Conservation (phyloP, 2,797 vertebrate genomes). For the Epinephelus awoara region DNA sequence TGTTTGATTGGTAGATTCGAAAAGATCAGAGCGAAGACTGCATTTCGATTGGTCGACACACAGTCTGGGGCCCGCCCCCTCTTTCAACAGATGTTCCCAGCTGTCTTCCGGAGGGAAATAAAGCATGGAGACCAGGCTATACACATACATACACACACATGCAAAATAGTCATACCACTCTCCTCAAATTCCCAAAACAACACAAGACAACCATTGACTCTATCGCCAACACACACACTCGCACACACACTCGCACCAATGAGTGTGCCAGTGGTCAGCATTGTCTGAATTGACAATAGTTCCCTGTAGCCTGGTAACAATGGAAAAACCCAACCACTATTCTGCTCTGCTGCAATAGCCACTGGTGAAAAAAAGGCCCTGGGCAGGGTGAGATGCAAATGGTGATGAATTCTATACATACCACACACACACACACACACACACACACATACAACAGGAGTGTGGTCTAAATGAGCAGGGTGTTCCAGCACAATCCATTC, state of each 20-base stretch:
- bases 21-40: conserved; percentile 17
- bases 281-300: conserved; percentile 83
- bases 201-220: conserved; percentile 59
- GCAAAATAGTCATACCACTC: conserved; percentile 47
- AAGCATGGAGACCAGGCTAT: conserved; percentile 49
- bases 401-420: conserved; percentile 77
- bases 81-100: conserved; percentile 83
- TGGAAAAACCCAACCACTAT: conserved; percentile 75
- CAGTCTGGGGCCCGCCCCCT: conserved; percentile 2
- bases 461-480: conserved; percentile 59
- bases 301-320: conserved; percentile 82
- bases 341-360: conserved; percentile 63
- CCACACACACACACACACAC: conserved; percentile 57
- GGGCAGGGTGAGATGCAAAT: conserved; percentile 76
- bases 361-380: conserved; percentile 46
- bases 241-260: conserved; percentile 48
- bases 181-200: conserved; percentile 69
- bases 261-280: conserved; percentile 81
- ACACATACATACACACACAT: conserved; percentile 22
- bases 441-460: conserved; percentile 37
- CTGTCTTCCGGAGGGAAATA: conserved; percentile 73
- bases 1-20: conserved; percentile 58
- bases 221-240: conserved; percentile 32
- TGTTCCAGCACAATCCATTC: conserved; percentile 62
- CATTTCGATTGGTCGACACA: conserved; percentile 54